phyloP scores from a whole-genome alignment of 2,113 vertebrate species.

The Chaenocephalus aceratus region DNA sequence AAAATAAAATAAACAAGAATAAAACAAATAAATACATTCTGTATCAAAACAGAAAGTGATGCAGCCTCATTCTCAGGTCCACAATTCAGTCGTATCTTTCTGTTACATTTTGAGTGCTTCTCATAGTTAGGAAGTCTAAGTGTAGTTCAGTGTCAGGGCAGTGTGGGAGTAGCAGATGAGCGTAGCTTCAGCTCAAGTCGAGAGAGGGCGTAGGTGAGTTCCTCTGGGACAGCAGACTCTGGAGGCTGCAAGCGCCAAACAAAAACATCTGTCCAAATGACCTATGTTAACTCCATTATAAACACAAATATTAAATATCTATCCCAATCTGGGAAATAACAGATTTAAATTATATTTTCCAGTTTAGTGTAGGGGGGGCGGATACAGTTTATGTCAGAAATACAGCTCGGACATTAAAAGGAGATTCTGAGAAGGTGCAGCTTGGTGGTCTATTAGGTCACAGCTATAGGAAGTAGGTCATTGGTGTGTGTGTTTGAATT shows the following conservation, averaged over 20 bases:
- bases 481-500: slow-evolving; percentile 8
- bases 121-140: background rate
- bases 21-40: background rate
- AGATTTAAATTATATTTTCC: background rate
- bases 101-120: background rate
- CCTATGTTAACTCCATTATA: background rate
- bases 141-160: slow-evolving; percentile 35
- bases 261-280: slow-evolving; percentile 18
- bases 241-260: slow-evolving; percentile 18
- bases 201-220: slow-evolving; percentile 18
- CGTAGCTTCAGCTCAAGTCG: background rate
- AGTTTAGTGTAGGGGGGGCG: background rate
- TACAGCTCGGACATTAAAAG: slow-evolving; percentile 9
- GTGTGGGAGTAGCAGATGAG: slow-evolving; percentile 36
- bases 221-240: background rate
- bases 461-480: slow-evolving; percentile 45
- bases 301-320: background rate
- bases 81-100: background rate
- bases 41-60: background rate
- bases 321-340: background rate
- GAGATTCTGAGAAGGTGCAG: slow-evolving; percentile 6
- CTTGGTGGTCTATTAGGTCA: slow-evolving; percentile 29
- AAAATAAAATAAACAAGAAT: too few relatives aligned
- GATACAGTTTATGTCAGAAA: background rate
- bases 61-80: background rate